Percentiles rank a stretch among this genome's conserved stretches.
phyloP scores from a whole-genome alignment of 2,888 invertebrate species.

The Muschampia plurimacula region DNA sequence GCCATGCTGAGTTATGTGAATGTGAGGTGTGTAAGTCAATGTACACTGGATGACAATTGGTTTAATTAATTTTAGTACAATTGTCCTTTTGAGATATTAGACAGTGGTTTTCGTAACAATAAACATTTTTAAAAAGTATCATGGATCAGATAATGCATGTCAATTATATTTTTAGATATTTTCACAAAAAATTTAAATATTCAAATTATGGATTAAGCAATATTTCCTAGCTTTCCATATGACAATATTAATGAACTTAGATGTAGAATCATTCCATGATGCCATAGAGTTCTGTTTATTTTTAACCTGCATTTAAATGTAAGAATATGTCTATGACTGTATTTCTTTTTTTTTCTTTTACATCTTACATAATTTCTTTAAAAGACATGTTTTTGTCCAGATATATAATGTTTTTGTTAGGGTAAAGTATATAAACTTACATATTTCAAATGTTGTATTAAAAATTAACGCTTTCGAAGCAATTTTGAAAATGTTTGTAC shows the following conservation, averaged over 20 bases:
- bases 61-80: too few species aligned
- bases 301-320: slow-evolving; percentile 32
- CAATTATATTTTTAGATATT: slow-evolving; percentile 9
- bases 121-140: background rate
- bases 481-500: slow-evolving; percentile 37
- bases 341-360: background rate
- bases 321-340: slow-evolving; percentile 16
- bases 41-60: too few species aligned
- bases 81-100: too few species aligned
- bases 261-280: slow-evolving; percentile 35
- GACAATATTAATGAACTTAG: slow-evolving; percentile 38
- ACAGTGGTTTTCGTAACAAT: too few species aligned
- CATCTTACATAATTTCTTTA: slow-evolving; percentile 25
- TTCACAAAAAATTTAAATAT: background rate
- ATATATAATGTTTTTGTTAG: slow-evolving; percentile 6
- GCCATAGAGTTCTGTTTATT: slow-evolving; percentile 25
- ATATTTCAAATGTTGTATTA: slow-evolving; percentile 25
- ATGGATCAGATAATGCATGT: background rate
- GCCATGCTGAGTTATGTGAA: too few species aligned
- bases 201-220: background rate
- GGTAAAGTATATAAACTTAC: background rate
- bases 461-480: slow-evolving; percentile 31
- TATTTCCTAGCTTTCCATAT: slow-evolving; percentile 29
- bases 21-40: too few species aligned
- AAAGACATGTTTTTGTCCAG: slow-evolving; percentile 38